Evolutionary conservation across 53 echinoderm and acorn worm species (phyloP), one percentile per base, ranked within the genome.

Genomic region (Antedon mediterranea): DNA sequence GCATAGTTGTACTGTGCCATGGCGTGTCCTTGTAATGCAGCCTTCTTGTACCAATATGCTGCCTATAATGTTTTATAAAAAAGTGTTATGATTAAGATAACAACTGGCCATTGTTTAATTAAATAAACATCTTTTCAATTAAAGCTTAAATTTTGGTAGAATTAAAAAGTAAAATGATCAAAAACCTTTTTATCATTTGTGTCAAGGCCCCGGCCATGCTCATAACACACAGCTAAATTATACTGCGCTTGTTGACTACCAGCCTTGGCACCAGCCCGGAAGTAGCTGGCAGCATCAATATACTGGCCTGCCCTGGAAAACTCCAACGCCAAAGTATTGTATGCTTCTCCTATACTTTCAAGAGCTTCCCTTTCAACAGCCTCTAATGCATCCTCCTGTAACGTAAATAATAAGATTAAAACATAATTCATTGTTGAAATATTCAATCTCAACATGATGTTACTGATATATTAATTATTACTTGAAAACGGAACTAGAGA

Each of bases 151-250:
- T n/a, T 6, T 37, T 37, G 37, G 37, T 6, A 37, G 11, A 37
- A 37, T 6, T 11, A 4, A 4, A 4, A 37, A 37, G 37, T 37
- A 37, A 37, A 37, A 57, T 1, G 2, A 18, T 9, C 11, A 18
- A 57, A 6, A 15, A 93, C 93, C 90, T 93, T 83, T 30, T 31
- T 31, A 43, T 75, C 31, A 33, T 90, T 86, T 79, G 72, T 80
- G 32, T 72, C 71, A 11, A 93, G 89, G 37, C 94, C 94, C 70
- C 73, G 82, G 33, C 94, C 93, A 29, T 86, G 85, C 31, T 93
- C 94, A 72, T 85, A 89, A 41, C 90, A 93, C 28, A 91, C 83
- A 4, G 85, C 94, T 29, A 93, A 73, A 81, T 93, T 93, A 83
- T 82, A 93, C 71, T 88, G 89, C 20, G 91, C 90, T 73, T 88